Conservation (phyloP, 2,888 invertebrate genomes). For the Cantharis rustica region DNA sequence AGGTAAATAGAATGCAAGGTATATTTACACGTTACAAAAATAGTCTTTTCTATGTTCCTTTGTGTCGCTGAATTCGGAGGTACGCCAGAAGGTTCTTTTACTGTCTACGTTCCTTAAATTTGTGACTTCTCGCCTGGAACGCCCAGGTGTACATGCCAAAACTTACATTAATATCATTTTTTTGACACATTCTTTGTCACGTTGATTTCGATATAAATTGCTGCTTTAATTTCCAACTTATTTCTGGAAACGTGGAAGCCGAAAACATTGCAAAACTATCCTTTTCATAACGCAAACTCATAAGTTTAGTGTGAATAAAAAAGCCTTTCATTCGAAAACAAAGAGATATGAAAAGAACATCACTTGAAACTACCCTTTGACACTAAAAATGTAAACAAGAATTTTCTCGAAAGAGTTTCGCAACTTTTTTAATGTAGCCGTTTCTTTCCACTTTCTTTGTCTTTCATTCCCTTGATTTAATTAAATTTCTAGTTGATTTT, state of each 20-base stretch:
- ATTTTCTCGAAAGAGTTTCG: not conserved
- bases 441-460: not conserved
- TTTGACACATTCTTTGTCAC: not conserved
- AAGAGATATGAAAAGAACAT: not conserved
- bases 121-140: conserved; percentile 22
- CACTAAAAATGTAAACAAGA: not conserved
- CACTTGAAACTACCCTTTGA: not conserved
- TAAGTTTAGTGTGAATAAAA: not conserved
- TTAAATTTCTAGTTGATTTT: not conserved
- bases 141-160: conserved; percentile 11
- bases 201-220: not conserved
- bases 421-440: not conserved
- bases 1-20: conserved; percentile 39
- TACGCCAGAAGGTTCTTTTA: conserved; percentile 28
- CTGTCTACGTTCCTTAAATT: conserved; percentile 31
- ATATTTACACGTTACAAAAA: conserved; percentile 37
- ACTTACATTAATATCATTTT: not conserved
- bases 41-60: conserved; percentile 31
- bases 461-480: not conserved
- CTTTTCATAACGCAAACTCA: not conserved
- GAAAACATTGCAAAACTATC: not conserved
- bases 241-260: not conserved
- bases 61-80: conserved; percentile 27
- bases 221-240: not conserved
- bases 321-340: not conserved